Base-by-base conservation (phyloP, 35 echinoderm and acorn worm genomes). In the Acanthaster planci region DNA sequence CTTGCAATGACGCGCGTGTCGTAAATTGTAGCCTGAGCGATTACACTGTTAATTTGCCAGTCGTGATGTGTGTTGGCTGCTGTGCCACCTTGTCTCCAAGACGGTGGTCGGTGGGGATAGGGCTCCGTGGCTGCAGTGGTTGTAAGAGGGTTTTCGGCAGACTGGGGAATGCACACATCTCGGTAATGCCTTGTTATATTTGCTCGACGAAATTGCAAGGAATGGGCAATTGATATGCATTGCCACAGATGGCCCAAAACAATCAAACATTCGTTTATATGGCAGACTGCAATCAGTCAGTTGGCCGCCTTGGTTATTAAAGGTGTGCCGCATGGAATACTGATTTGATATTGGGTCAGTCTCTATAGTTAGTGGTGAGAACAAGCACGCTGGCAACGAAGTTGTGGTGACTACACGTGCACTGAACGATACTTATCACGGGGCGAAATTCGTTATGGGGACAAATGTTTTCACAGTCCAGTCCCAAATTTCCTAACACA, bases 21-120 rank as follows among this genome's bases (percentile, higher is more conserved):
- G 34, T 72, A 72, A 72, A 72, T 72, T 72, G 64, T 72, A 31
- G 34, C 64, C 64, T 26, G 29, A 31, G 23, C 34, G 64, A 72
- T 72, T 72, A 72, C 64, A 72, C 64, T 72, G 64, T 72, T 72
- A 72, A 72, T 72, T 72, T 72, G 64, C 64, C 64, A 72, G 30
- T 72, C 64, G 64, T 72, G 64, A 72, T 67, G 60, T 67, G 22
- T 26, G 60, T 29, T 34, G 29, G n/a, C 59, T 2, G 5, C 4
- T 23, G 8, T 26, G 26, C 64, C 9, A 27, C 34, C 64, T 72
- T 7, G 30, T 72, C 64, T 72, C 23, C 26, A 34, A 72, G 64
- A 30, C 29, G 64, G 30, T 19, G 15, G 26, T 59, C 27, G 15
- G 14, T 31, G 34, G 26, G 34, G 34, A 72, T 14, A 29, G 64